Evolutionary conservation across 2,113 vertebrate species (phyloP).

Genomic region (Ramphastos sulfuratus): DNA sequence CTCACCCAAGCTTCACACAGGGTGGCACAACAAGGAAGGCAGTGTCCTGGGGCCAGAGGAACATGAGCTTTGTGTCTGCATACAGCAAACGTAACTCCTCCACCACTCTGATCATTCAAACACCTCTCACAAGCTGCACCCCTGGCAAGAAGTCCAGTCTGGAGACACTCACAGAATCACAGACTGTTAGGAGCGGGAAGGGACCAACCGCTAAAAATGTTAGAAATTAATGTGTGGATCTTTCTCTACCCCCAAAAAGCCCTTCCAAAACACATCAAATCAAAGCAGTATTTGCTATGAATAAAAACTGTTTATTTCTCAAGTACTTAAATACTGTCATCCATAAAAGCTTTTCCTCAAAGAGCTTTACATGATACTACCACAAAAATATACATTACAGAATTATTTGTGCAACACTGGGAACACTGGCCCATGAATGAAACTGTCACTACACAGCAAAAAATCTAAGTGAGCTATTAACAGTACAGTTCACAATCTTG

Average conservation of each 20-base stretch:
- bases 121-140: not conserved
- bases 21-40: not conserved
- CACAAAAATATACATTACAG: not conserved
- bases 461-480: not conserved
- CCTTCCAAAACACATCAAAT: not conserved
- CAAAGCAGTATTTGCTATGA: not conserved
- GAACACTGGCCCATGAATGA: not conserved
- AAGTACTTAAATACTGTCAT: not conserved
- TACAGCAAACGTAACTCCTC: not conserved
- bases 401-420: not conserved
- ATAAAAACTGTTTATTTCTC: not conserved
- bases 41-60: rapidly evolving
- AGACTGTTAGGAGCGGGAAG: no score
- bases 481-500: not conserved
- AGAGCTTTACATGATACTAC: not conserved
- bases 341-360: not conserved
- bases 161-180: not conserved
- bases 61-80: not conserved
- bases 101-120: not conserved
- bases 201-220: not conserved
- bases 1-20: not conserved
- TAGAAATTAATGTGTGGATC: not conserved
- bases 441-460: not conserved
- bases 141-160: not conserved
- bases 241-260: not conserved